Evolutionary conservation across 2,113 vertebrate species (phyloP).

Genomic region (Halichoerus grypus): DNA sequence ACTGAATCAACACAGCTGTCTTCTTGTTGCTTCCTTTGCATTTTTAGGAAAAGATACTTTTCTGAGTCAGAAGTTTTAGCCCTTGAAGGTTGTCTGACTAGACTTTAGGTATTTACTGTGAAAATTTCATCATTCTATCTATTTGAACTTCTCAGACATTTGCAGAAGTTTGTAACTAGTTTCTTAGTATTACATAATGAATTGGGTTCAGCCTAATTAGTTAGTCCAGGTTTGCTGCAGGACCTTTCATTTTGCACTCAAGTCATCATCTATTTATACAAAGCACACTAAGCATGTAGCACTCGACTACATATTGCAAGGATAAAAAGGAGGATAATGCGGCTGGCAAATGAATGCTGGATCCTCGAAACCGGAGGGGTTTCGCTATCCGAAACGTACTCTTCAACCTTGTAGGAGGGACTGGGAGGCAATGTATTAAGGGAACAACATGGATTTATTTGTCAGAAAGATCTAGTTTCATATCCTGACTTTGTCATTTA

Average conservation of each 20-base stretch:
- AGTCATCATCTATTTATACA: not conserved
- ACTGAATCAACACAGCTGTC: slow-evolving; percentile 82
- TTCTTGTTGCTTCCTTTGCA: slow-evolving; percentile 77
- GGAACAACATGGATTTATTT: not conserved
- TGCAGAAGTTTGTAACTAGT: slow-evolving; percentile 66
- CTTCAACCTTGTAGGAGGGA: not conserved
- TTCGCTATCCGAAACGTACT: not conserved
- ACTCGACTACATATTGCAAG: not conserved
- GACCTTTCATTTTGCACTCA: not conserved
- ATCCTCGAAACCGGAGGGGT: not conserved
- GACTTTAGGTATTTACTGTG: slow-evolving; percentile 81
- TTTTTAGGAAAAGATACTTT: slow-evolving; percentile 82
- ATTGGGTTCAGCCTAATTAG: not conserved
- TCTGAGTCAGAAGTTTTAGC: slow-evolving; percentile 78
- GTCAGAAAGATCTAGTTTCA: not conserved
- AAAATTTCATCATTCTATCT: slow-evolving; percentile 70
- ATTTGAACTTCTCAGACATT: slow-evolving; percentile 68
- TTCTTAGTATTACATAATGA: not conserved
- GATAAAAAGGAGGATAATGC: not conserved
- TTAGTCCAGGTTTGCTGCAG: not conserved
- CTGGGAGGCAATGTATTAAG: not conserved
- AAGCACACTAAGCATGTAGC: not conserved
- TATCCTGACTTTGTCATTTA: not conserved
- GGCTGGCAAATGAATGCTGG: not conserved
- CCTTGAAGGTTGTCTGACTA: slow-evolving; percentile 79